phyloP scores from a whole-genome alignment of 2,113 vertebrate genomes.

The Todiramphus chloris region DNA sequence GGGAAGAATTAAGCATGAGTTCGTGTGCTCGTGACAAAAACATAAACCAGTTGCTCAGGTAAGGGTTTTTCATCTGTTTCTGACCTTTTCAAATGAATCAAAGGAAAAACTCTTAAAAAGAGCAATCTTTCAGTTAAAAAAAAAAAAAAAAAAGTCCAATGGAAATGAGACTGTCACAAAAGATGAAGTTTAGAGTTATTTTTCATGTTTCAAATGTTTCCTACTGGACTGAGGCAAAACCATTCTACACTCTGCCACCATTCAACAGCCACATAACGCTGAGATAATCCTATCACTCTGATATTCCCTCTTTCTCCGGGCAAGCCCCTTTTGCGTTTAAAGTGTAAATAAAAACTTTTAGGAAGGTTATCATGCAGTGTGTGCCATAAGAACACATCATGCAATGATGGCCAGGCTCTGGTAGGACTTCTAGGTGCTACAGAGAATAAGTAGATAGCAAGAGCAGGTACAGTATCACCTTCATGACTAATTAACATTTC shows the following conservation, averaged over 20 bases:
- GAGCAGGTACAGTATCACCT: background rate
- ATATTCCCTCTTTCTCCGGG: background rate
- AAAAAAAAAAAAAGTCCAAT: background rate
- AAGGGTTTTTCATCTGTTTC: background rate
- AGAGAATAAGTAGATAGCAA: background rate
- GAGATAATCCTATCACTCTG: background rate
- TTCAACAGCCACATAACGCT: background rate
- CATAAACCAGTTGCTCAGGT: background rate
- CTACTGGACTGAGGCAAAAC: background rate
- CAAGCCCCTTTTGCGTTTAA: background rate
- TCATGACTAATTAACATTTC: background rate
- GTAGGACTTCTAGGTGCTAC: background rate
- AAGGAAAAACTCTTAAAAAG: background rate
- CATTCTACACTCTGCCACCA: background rate
- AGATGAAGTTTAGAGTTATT: background rate
- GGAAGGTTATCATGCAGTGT: background rate
- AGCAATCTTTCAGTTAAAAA: background rate
- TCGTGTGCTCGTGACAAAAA: background rate
- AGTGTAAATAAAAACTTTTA: background rate
- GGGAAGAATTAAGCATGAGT: background rate
- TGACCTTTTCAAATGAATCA: background rate
- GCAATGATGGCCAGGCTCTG: background rate
- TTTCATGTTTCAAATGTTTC: background rate
- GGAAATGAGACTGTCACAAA: background rate
- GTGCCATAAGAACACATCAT: background rate